Evolutionary conservation across 2,797 vertebrate species (phyloP), one percentile per base, ranked within the genome.

Genomic region (Parauchenoglanis ngamensis): DNA sequence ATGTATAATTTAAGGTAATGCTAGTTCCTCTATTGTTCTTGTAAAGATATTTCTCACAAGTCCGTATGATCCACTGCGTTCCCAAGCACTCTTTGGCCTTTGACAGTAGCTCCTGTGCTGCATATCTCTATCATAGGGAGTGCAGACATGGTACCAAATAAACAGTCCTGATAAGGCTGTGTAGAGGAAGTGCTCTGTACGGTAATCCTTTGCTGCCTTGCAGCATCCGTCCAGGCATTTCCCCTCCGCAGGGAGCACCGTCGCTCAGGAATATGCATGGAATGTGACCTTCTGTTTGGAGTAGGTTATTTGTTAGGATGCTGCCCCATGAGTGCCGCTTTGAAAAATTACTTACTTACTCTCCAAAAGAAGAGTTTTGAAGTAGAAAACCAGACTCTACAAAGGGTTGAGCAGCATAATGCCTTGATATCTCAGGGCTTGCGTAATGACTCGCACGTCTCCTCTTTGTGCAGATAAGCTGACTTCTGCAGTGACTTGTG

Each of bases 271-370:
- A 95, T 94, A 94, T 91, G 85, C 88, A 72, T 92, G 93, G 94
- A 96, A 96, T 96, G 95, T 91, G 90, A 93, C 92, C 93, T 91
- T 93, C 94, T 95, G 94, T 95, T 95, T 94, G 49, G 83, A 81
- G 52, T 61, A 78, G 40, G 90, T 90, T 88, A 88, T 90, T 68
- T 23, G 6, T 44, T 7, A 52, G 46, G 57, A 88, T 85, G 67
- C 77, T 56, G 73, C 72, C 78, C 78, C 10, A 17, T 72, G 72
- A 73, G 88, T 19, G 49, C 31, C 49, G 68, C 81, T 83, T 95
- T 93, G 92, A 93, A 68, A 84, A 57, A 19, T 73, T 73, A 40
- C 40, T 40, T 40, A 40, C 4, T 72, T 19, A 17, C 7, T 40
- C 11, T 21, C 2, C 2, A 17, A 25, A 28, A 40, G 3, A 52